Percentiles rank a stretch among this genome's conserved stretches.
These are phyloP conservation scores for Manduca sexta DNA, from an alignment of 1,140 invertebrate genomes.

Conservation along the genomic window DNA sequence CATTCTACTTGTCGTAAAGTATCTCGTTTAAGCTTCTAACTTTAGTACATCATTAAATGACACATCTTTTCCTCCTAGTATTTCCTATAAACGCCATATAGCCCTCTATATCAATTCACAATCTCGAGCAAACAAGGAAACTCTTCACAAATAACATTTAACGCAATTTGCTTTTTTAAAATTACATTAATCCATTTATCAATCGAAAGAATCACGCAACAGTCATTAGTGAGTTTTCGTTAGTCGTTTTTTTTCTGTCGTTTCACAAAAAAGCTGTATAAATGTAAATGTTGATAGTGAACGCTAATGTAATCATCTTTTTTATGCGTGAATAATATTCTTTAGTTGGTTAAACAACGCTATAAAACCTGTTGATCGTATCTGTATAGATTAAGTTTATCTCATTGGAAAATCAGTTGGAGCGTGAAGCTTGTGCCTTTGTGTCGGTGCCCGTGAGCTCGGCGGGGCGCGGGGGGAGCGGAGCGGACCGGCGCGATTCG, in stretches of 20 bases:
- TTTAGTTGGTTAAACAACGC: conserved; percentile 5
- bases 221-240: neutral
- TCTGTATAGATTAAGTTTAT: conserved; percentile 24
- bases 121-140: too few species aligned
- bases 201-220: conserved; percentile 1
- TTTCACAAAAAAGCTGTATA: neutral
- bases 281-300: conserved; percentile 2
- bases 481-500: too few species aligned
- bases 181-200: conserved; percentile 2
- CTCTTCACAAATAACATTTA: too few species aligned
- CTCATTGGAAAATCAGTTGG: conserved; percentile 22
- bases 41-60: too few species aligned
- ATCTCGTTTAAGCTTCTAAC: too few species aligned
- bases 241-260: neutral
- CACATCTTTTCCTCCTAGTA: too few species aligned
- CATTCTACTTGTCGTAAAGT: too few species aligned
- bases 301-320: conserved; percentile 1
- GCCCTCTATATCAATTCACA: too few species aligned
- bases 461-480: neutral
- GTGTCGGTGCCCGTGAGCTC: too few species aligned
- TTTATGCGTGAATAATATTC: conserved; percentile 1
- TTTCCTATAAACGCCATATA: too few species aligned
- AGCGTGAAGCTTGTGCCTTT: conserved; percentile 29
- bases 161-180: too few species aligned
- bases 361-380: conserved; percentile 27